Evolutionary conservation across 23 tunicate species (phyloP), one percentile per base, ranked within the genome.

Genomic region (Styela clava): DNA sequence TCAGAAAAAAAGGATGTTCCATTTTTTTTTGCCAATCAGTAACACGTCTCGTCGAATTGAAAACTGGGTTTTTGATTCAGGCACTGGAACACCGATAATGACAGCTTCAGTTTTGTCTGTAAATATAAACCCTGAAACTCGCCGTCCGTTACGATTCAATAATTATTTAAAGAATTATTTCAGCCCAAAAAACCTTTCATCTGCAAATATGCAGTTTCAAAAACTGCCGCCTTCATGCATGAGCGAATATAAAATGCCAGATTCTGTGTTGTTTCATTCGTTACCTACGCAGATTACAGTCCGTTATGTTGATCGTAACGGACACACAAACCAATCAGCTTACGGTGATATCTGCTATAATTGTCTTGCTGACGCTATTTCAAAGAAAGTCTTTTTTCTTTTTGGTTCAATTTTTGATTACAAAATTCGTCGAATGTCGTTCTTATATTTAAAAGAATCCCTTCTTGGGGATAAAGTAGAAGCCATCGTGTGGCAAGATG

Each of bases 401-500:
- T 21, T 21, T 25, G 65, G 65, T 7, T 76, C 65, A 29, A 76
- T 76, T 44, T 76, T 52, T 52, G 31, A 76, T 22, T 44, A 44
- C 16, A 25, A 52, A 21, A 24, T 76, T 52, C 33, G 65, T 27
- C 35, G 81, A 44, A 44, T 44, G 27, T 76, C 81, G 26, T 0
- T 76, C 31, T 21, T 76, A 20, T 76, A 76, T 76, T 1, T 76
- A 0, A 44, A 44, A 9, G 64, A 35, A 26, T 16, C 65, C 32
- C n/a, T 5, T 16, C 44, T 44, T 16, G 1, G 16, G 12, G 81
- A 76, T 27, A 76, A 9, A 5, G 24, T 76, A 1, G 0, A 16
- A 24, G 44, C 81, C 27, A 24, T 16, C 21, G 81, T 44, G 22
- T 76, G 81, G 81, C 81, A 76, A 24, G 81, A 76, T 76, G 65